Base-by-base conservation (phyloP, 2,888 invertebrate genomes). In the Pedicia rivosa region DNA sequence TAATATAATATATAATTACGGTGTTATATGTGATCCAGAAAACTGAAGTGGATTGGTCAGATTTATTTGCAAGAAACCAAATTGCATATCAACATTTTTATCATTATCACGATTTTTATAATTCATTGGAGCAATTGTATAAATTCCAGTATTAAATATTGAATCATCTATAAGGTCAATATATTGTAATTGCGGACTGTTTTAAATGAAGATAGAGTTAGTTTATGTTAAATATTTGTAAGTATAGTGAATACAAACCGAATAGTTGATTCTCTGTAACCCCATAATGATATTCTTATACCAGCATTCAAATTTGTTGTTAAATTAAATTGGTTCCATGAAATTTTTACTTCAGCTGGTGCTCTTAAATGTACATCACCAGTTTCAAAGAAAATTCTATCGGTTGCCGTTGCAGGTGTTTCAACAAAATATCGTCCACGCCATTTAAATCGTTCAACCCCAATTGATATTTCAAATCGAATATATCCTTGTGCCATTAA, bases 391-490 rank as follows among this genome's bases (percentile, higher is more conserved):
- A 77, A 81, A 38, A 92, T 84, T 52, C 77, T 79, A 55, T 88
- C 86, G 1, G 82, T 71, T 0, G 90, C 86, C 2, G 80, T 80
- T 1, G 79, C 81, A 0, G 91, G 90, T 0, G 91, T 86, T 70
- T 92, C 88, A 42, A 94, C 81, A 54, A 88, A 90, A 60, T 78
- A 91, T 63, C 75, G 78, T 47, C 90, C 88, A 50, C 83, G 81
- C 83, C 88, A 91, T 50, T 84, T 81, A 56, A 76, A 92, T 33
- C 75, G 73, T 40, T 78, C 78, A 40, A 78, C 80, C 40, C 86
- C 83, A 35, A 86, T 74, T 0, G 88, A 80, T 14, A 94, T 75
- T 53, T 83, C 80, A 42, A 95, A 77, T 36, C 80, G 73, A 3
- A 94, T 76, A 50, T 86, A 87, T 4, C 92, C 94, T 51, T 90